Conservation (phyloP, 2,113 vertebrate species). For the Austrofundulus limnaeus region DNA sequence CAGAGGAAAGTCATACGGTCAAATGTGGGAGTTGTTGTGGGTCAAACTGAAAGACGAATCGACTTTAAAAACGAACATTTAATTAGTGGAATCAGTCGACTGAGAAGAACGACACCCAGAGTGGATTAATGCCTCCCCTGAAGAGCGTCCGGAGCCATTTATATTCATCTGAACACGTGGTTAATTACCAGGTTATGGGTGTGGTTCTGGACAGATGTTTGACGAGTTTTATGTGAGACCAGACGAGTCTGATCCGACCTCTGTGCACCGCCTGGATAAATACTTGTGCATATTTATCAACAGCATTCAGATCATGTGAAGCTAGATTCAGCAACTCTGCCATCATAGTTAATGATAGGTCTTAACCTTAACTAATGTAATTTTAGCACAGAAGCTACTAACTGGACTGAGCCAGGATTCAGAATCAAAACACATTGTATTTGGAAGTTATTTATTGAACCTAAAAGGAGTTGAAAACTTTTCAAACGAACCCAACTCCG, state of each 20-base stretch:
- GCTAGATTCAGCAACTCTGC: conserved; percentile 13
- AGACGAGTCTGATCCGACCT: conserved; percentile 13
- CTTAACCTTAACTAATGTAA: conserved; percentile 23
- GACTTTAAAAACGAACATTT: conserved; percentile 17
- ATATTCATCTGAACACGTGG: not conserved
- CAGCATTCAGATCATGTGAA: not conserved
- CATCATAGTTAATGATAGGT: conserved; percentile 35
- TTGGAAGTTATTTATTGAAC: too few relatives aligned
- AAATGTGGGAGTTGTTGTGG: not conserved
- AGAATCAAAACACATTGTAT: not conserved
- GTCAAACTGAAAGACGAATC: conserved; percentile 22
- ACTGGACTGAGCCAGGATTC: not conserved
- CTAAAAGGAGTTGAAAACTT: too few relatives aligned
- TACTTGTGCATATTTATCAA: not conserved
- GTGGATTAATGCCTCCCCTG: not conserved
- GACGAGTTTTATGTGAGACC: conserved; percentile 26
- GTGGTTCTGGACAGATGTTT: conserved; percentile 39
- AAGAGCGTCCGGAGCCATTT: conserved; percentile 1
- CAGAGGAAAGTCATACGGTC: not conserved
- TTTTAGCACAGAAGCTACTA: conserved; percentile 33
- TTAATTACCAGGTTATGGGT: not conserved
- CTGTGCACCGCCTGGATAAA: not conserved
- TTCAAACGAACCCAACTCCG: too few relatives aligned
- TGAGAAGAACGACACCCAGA: conserved; percentile 14
- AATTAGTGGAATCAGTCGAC: conserved; percentile 12